Percentiles rank a stretch among this genome's conserved stretches.
Conservation (phyloP, 2,797 vertebrate species). For the Argentina silus region DNA sequence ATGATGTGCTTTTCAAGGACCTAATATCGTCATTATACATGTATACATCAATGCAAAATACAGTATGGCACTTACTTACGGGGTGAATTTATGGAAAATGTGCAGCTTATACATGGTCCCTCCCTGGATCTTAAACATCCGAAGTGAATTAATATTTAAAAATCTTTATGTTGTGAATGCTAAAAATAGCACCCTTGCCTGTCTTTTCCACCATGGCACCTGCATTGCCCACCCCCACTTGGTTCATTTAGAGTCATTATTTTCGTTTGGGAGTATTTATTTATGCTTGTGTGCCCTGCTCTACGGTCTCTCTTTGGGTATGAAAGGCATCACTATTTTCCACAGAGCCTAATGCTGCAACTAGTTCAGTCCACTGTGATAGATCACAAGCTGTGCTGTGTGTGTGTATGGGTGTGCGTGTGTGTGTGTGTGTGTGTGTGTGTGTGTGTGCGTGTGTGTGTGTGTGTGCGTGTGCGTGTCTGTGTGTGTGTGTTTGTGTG, state of each 20-base stretch:
- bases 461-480: conserved; percentile 14
- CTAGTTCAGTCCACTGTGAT: conserved; percentile 10
- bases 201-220: conserved; percentile 33
- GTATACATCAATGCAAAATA: too few relatives aligned
- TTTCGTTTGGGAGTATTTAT: conserved; percentile 39
- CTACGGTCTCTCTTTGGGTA: conserved; percentile 18
- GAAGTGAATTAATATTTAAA: conserved; percentile 1
- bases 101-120: neutral
- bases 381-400: conserved; percentile 1
- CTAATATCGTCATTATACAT: too few relatives aligned
- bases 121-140: conserved; percentile 10
- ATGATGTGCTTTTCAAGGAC: too few relatives aligned
- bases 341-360: conserved; percentile 10
- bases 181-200: conserved; percentile 25
- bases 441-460: neutral
- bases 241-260: conserved; percentile 38
- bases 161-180: conserved; percentile 13
- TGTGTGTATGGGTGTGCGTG: neutral
- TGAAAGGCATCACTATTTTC: conserved; percentile 44
- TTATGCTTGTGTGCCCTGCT: conserved; percentile 25
- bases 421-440: neutral
- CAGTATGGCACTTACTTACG: too few relatives aligned
- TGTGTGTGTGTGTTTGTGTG: neutral
- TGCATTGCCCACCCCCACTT: conserved; percentile 18
- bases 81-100: neutral